Conservation (phyloP, 2,797 vertebrate genomes). For the Lophotriccus pileatus region DNA sequence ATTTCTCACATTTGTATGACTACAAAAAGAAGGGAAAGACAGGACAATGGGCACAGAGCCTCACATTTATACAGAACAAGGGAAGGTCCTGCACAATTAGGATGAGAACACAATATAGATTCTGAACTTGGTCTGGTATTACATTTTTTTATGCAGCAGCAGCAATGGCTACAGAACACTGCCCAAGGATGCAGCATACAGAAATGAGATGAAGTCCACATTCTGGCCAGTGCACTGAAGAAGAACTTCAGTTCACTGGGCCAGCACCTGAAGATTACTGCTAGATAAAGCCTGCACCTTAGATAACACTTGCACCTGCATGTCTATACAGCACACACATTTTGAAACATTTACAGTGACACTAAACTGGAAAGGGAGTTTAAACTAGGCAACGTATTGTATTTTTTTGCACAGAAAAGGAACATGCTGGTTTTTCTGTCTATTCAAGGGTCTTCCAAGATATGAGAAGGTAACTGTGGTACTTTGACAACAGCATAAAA, state of each 20-base stretch:
- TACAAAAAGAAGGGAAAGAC: neutral
- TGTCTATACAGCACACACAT: neutral
- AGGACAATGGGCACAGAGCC: fast-evolving
- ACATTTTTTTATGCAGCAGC: neutral
- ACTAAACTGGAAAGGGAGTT: neutral
- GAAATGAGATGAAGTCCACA: neutral
- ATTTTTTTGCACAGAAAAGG: neutral
- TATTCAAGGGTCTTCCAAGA: neutral
- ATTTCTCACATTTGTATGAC: fast-evolving
- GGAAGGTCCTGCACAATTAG: neutral
- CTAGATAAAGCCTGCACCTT: neutral
- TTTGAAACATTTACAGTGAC: neutral
- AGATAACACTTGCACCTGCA: neutral
- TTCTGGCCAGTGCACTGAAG: neutral
- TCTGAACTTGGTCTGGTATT: neutral
- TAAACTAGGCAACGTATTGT: neutral
- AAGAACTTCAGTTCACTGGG: neutral
- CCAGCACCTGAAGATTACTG: neutral
- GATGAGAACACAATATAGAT: neutral
- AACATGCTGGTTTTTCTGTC: fast-evolving
- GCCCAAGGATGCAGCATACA: neutral
- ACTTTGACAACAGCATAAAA: neutral
- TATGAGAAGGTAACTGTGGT: neutral
- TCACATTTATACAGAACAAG: neutral
- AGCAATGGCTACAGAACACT: neutral